phyloP scores from a whole-genome alignment of 1,140 invertebrate species.

The Drosophila parvula region DNA sequence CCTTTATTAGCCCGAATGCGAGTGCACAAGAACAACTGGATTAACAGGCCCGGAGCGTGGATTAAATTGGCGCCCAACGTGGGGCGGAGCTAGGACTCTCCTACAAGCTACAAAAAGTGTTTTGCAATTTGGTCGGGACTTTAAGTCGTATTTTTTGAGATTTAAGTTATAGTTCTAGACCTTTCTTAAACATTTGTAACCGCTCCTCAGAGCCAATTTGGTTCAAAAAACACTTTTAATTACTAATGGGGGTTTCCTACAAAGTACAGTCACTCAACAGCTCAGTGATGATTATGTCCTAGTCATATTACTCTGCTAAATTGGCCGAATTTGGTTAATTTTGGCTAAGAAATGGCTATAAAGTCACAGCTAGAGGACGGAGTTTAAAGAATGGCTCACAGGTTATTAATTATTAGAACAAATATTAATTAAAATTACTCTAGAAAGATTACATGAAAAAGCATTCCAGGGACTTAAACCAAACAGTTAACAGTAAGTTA shows the following conservation, averaged over 20 bases:
- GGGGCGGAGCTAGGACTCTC: not conserved
- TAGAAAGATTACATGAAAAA: not conserved
- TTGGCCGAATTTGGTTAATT: too few relatives aligned
- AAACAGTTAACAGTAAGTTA: not conserved
- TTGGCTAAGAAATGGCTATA: too few relatives aligned
- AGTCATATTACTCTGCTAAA: too few relatives aligned
- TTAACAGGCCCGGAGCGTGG: slow-evolving; percentile 9
- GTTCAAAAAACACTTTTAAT: not conserved
- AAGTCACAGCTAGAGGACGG: too few relatives aligned
- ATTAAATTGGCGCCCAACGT: slow-evolving; percentile 21
- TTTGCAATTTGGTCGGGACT: not conserved
- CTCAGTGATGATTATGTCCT: not conserved
- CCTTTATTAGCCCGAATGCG: slow-evolving; percentile 55
- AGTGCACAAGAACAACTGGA: slow-evolving; percentile 16
- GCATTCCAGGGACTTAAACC: not conserved
- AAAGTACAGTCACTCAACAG: not conserved
- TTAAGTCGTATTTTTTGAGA: not conserved
- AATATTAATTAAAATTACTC: not conserved
- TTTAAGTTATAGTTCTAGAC: not conserved
- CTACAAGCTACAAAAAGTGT: not conserved
- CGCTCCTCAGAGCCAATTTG: not conserved
- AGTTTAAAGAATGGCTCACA: not conserved
- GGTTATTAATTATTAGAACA: not conserved
- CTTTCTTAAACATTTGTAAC: not conserved
- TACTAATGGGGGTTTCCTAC: not conserved